Conservation (phyloP, 2,797 vertebrate species). For the Malurus splendens region DNA sequence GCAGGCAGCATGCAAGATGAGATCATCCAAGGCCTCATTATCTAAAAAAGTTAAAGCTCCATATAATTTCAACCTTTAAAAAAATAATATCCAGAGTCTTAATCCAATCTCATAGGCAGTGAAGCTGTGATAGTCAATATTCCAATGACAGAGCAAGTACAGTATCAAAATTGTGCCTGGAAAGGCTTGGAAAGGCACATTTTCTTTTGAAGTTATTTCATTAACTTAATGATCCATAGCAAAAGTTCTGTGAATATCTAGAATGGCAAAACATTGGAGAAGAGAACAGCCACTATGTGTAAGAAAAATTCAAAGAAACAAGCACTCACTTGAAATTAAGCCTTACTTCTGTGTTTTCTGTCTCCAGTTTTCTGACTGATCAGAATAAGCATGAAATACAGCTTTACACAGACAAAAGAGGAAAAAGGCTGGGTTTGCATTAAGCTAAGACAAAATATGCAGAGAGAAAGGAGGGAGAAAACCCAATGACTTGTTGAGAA, state of each 20-base stretch:
- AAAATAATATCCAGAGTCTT: neutral
- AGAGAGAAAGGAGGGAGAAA: neutral
- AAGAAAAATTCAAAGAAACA: neutral
- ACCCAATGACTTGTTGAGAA: neutral
- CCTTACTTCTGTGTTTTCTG: neutral
- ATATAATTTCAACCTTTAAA: neutral
- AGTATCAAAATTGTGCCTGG: neutral
- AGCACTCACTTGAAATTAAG: neutral
- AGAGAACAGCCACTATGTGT: neutral
- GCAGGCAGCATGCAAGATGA: neutral
- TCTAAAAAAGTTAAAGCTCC: neutral
- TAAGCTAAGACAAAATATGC: neutral
- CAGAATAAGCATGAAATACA: neutral
- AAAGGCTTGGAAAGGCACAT: neutral
- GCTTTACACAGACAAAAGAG: neutral
- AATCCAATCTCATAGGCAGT: neutral
- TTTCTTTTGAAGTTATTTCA: neutral
- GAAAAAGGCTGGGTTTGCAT: neutral
- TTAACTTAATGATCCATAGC: neutral
- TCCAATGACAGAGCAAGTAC: neutral
- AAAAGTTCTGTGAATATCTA: neutral
- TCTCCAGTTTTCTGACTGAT: neutral
- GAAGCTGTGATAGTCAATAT: neutral
- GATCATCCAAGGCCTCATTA: conserved; percentile 1
- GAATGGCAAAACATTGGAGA: neutral